These are phyloP conservation scores for Hartigia nigra DNA, from an alignment of 2,888 invertebrate genomes.

Conservation along the genomic window DNA sequence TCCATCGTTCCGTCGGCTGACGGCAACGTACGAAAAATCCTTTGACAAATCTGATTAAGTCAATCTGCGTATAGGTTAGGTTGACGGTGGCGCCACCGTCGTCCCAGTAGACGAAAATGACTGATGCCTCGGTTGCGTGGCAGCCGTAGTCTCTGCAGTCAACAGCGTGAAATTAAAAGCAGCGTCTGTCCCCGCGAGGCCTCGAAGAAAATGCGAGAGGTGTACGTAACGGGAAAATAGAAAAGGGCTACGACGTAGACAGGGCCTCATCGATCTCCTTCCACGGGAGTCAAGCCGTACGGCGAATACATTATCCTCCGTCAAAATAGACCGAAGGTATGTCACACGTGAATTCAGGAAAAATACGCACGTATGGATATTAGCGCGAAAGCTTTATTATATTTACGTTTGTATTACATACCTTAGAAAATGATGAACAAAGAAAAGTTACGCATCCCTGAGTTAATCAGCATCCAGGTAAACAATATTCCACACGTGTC, in stretches of 20 bases:
- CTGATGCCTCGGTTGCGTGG: constrained; percentile 39
- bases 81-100: neutral
- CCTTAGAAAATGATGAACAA: neutral
- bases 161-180: constrained; percentile 49
- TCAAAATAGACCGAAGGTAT: neutral
- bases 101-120: constrained; percentile 33
- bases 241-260: constrained; percentile 16
- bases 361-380: neutral
- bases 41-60: neutral
- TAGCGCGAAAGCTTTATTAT: no score
- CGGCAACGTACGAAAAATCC: neutral
- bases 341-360: neutral
- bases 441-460: neutral
- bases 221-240: constrained; percentile 27
- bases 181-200: constrained; percentile 36
- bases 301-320: constrained; percentile 1
- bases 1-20: neutral
- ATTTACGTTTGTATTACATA: neutral
- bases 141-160: constrained; percentile 39
- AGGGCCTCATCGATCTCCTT: constrained; percentile 35
- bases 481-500: constrained; percentile 19
- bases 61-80: neutral
- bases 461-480: constrained; percentile 7
- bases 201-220: constrained; percentile 22
- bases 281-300: constrained; percentile 9